Percentiles rank a stretch among this genome's conserved stretches.
phyloP scores from a whole-genome alignment of 2,797 vertebrate species.

The Gadopsis bispinosus region DNA sequence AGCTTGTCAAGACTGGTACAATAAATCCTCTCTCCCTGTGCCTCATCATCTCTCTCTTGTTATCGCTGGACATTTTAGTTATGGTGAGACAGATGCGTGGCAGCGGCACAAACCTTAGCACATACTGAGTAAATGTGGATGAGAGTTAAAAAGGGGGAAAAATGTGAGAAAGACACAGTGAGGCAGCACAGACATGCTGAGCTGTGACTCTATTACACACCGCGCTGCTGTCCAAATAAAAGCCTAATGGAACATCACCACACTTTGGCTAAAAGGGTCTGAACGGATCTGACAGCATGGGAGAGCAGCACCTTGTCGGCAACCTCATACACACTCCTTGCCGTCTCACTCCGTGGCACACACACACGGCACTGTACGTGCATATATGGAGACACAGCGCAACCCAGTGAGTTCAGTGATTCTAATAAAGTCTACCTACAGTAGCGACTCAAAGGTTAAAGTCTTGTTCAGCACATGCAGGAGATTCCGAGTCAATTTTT shows the following conservation, averaged over 20 bases:
- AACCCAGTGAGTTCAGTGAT: not conserved
- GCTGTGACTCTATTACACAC: slow-evolving; percentile 49
- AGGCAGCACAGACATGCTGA: slow-evolving; percentile 31
- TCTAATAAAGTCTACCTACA: slow-evolving; percentile 15
- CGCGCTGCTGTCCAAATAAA: slow-evolving; percentile 46
- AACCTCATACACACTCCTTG: slow-evolving; percentile 11
- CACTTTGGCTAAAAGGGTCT: slow-evolving; percentile 25
- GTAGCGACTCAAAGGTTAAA: slow-evolving; percentile 22
- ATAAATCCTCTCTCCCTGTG: not conserved
- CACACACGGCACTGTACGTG: not conserved
- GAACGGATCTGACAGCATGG: slow-evolving; percentile 54
- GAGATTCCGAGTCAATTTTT: slow-evolving; percentile 37
- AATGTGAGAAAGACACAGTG: slow-evolving; percentile 9
- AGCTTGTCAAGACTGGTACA: not conserved
- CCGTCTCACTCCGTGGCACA: not conserved
- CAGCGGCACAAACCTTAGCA: not conserved
- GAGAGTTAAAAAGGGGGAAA: slow-evolving; percentile 28
- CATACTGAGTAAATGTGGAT: not conserved
- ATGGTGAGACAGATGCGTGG: not conserved
- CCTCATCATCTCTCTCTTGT: not conserved
- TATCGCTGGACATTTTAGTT: slow-evolving; percentile 1
- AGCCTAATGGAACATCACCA: slow-evolving; percentile 50
- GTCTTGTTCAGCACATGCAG: slow-evolving; percentile 16
- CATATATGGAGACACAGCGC: not conserved
- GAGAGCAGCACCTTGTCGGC: slow-evolving; percentile 29